A percentile compares a stretch with the other conserved stretches of the same genome.
These are phyloP conservation scores for Phylloscopus collybita DNA, from an alignment of 2,797 vertebrate genomes.

Conservation along the genomic window DNA sequence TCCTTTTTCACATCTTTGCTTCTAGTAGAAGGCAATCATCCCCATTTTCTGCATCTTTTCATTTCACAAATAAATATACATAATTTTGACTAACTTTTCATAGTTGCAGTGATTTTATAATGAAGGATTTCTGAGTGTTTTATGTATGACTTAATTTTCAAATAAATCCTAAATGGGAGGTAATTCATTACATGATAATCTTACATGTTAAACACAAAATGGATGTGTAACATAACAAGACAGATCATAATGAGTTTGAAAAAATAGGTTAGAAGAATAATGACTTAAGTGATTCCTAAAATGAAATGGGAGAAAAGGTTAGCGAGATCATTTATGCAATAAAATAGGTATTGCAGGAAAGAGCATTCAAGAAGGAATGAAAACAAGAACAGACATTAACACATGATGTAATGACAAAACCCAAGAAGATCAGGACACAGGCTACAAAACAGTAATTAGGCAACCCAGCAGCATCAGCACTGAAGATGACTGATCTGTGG, in stretches of 20 bases:
- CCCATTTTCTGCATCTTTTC: not conserved
- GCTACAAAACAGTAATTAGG: not conserved
- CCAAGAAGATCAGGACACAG: not conserved
- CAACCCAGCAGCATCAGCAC: not conserved
- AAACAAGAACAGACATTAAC: not conserved
- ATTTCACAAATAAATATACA: slow-evolving; percentile 10
- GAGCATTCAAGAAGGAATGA: not conserved
- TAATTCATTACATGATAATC: slow-evolving; percentile 53
- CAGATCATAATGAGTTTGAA: slow-evolving; percentile 57
- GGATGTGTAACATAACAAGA: slow-evolving; percentile 19
- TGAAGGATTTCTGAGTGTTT: not conserved
- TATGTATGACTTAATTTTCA: slow-evolving; percentile 42
- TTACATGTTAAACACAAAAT: slow-evolving; percentile 9
- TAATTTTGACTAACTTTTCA: slow-evolving; percentile 26
- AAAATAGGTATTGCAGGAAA: not conserved
- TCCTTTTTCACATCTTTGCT: not conserved
- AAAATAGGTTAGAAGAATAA: slow-evolving; percentile 58
- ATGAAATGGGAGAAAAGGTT: slow-evolving; percentile 7
- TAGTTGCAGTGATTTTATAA: slow-evolving; percentile 24
- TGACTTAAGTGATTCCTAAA: not conserved
- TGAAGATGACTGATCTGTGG: not conserved
- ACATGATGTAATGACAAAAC: not conserved
- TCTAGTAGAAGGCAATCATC: not conserved
- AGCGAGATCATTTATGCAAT: not conserved
- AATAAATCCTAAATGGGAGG: slow-evolving; percentile 42